Evolutionary conservation across 2,113 vertebrate genomes (phyloP).

Genomic region (Odontophorus gujanensis): DNA sequence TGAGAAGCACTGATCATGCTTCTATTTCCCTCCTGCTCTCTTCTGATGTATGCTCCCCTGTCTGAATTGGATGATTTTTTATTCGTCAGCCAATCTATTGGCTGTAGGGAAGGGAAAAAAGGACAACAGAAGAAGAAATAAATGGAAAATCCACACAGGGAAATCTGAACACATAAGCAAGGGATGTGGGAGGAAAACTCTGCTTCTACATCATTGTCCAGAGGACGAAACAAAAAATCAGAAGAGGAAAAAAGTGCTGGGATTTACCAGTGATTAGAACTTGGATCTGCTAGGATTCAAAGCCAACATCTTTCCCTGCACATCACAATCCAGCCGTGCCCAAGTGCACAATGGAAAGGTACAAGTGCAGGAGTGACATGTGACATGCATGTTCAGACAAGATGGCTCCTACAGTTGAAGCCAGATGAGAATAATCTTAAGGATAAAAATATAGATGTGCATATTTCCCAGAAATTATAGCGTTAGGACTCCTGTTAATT

Average conservation of each 20-base stretch:
- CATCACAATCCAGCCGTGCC: not conserved
- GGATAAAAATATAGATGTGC: not conserved
- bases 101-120: not conserved
- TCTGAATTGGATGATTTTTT: conserved; percentile 62
- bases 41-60: conserved; percentile 27
- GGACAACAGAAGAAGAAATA: not conserved
- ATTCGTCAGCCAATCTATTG: conserved; percentile 38
- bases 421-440: conserved; percentile 38
- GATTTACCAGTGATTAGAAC: not conserved
- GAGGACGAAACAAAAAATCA: not conserved
- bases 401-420: conserved; percentile 33
- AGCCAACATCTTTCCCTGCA: not conserved
- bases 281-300: not conserved
- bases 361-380: not conserved
- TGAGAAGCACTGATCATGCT: conserved; percentile 26
- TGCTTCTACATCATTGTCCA: not conserved
- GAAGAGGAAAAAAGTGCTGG: not conserved
- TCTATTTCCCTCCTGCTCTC: conserved; percentile 30
- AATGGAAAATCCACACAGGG: not conserved
- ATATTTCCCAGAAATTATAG: conserved; percentile 16
- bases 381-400: not conserved
- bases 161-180: conserved; percentile 26
- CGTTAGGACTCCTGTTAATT: conserved; percentile 73
- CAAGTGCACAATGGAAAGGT: not conserved
- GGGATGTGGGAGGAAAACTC: not conserved